Evolutionary conservation across 2,113 vertebrate species (phyloP), one percentile per base, ranked within the genome.

Genomic region (Cairina moschata): DNA sequence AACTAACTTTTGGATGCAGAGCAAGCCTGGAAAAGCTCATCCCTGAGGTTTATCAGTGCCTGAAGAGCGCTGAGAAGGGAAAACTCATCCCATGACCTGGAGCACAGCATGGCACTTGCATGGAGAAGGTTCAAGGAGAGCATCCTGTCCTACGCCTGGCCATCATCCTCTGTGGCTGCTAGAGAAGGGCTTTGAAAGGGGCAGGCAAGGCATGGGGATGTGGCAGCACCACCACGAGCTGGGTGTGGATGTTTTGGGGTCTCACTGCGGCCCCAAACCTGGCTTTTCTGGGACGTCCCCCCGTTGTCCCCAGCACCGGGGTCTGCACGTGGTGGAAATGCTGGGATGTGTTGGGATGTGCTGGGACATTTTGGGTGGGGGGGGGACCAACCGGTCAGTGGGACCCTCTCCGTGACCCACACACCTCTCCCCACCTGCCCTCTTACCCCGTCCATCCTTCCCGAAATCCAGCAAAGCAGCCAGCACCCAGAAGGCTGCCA

Each of bases 81-180:
- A 92, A 83, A 17, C 13, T 26, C 67, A 23, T 54, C 23, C 4
- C 11, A 42, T 23, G 18, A 46, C 59, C 58, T 21, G 10, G 32
- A 73, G 22, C 42, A 66, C 16, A 85, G 28, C 15, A 11, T 52
- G 18, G 25, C 52, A 5, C 8, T 52, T 72, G 58, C 8, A 31
- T 0, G 36, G 31, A 17, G 36, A 90, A 85, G 60, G 7, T 29
- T 15, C 8, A 50, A 23, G 23, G 31, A 76, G n/a, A 69, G 13
- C 20, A 32, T 48, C 21, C 29, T 54, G 36, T 32, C 14, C 23
- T 12, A 6, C 13, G 29, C 28, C 55, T 65, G 48, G 23, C 17
- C 17, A 42, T 11, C 0, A 1, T 44, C 56, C 32, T 40, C 42
- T 52, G 44, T 6, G 52, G 66, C 31, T 1, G 2, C 21, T 40